Conservation (phyloP, 2,797 vertebrate species). For the Spheniscus humboldti region DNA sequence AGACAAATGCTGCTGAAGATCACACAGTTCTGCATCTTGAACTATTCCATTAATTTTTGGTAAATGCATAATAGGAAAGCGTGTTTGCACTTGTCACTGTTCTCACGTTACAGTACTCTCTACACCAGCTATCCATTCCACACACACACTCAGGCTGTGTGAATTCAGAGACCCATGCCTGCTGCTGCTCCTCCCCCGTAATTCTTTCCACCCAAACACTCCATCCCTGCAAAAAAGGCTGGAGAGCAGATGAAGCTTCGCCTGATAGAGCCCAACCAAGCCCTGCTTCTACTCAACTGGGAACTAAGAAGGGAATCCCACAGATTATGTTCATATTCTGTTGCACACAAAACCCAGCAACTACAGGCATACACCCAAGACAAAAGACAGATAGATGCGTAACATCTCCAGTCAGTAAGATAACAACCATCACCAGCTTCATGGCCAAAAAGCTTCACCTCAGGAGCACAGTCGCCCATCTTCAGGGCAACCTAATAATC, state of each 20-base stretch:
- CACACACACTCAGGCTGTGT: fast-evolving
- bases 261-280: neutral
- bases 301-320: neutral
- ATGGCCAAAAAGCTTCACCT: neutral
- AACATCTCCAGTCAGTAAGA: neutral
- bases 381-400: neutral
- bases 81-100: neutral
- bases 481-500: neutral
- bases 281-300: neutral
- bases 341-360: neutral
- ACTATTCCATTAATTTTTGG: neutral
- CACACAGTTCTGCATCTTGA: neutral
- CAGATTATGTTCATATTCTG: fast-evolving
- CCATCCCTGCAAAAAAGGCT: neutral
- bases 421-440: neutral
- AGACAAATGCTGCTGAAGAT: neutral
- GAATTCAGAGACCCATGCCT: neutral
- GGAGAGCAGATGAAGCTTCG: neutral
- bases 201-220: neutral
- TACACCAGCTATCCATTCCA: neutral
- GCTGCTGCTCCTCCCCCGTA: neutral
- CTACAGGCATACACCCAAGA: neutral
- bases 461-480: neutral
- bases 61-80: neutral
- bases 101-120: neutral